Evolutionary conservation across 2,888 invertebrate genomes (phyloP), one percentile per base, ranked within the genome.

Genomic region (Plagiodera versicolora): DNA sequence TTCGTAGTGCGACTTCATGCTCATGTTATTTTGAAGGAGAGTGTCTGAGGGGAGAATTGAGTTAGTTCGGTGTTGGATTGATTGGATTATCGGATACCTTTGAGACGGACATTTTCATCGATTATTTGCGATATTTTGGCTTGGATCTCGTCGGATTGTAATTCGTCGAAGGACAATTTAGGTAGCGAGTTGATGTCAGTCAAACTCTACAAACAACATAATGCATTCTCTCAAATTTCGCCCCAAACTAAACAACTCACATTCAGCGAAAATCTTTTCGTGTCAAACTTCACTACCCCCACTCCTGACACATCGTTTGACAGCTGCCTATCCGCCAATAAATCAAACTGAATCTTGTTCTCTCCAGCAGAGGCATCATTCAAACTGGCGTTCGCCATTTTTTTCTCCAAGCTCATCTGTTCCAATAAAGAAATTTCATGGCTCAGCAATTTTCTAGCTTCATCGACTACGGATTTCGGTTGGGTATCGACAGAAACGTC

Each of bases 1-100:
- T 30, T 84, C 79, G 67, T 87, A 86, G 75, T 89, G 88, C 48
- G 86, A 83, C 70, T 87, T 88, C 85, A 89, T 86, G 0, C 86
- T 85, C 47, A 84, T 79, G 68, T 89, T 89, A 72, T 89, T 89
- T 68, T 87, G 85, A 17, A 83, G 82, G 35, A 90, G 75, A 0
- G 87, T 87, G 67, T 88, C 88, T 74, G 14, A 39, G n/a, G 39
- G 4, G 14, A 39, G 2, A 3, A 39, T 39, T n/a, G n/a, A n/a
- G n/a, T n/a, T n/a, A n/a, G n/a, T n/a, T n/a, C n/a, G n/a, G n/a
- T n/a, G n/a, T n/a, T n/a, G n/a, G n/a, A n/a, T 24, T 24, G 24
- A 24, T 24, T 5, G 3, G 4, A 24, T 24, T 5, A 24, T 24
- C 24, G 47, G 48, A 58, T 49, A 72, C 73, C 69, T 71, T 75